Base-by-base conservation (phyloP, 2,797 vertebrate genomes). In the Bovichtus variegatus region DNA sequence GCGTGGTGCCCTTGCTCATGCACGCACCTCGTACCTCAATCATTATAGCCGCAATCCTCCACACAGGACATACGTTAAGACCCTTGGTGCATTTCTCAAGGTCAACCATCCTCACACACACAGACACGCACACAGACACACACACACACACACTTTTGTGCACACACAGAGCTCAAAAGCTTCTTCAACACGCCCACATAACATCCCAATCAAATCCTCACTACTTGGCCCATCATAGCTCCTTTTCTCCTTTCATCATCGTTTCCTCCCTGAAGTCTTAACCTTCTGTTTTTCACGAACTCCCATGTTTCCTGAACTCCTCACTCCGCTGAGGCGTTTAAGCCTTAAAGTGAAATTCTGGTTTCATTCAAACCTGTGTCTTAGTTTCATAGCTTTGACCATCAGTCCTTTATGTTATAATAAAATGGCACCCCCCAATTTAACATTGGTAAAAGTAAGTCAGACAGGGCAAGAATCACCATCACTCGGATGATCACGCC, bases 61-160 rank as follows among this genome's bases (percentile, higher is more conserved):
- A 73, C 11, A 25, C 40, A 84, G 80, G 82, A 87, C 81, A 58
- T 81, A 76, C 57, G 86, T 34, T 70, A 66, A 89, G 80, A 72
- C 58, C 76, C 44, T 63, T 68, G 50, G 44, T 82, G 80, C 72
- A 70, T 81, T 79, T 84, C 71, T 89, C 91, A 93, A 93, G 91
- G 91, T 90, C 89, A 86, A 51, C 34, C 81, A 76, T 68, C 63
- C 50, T 61, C 54, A 40, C 38, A 65, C 64, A 25, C 58, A 40
- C 23, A 49, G 67, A 69, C 51, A 69, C 43, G 68, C 73, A 67
- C 43, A 49, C 53, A 66, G 34, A 59, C 54, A 57, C n/a, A 51
- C 23, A 9, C 19, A 65, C 64, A 54, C 41, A 31, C 49, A 74
- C n/a, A 62, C 60, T 69, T 34, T 27, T 4, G 8, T 23, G 19